Evolutionary conservation across 2,888 invertebrate genomes (phyloP).

Genomic region (Lucinisca nassula): DNA sequence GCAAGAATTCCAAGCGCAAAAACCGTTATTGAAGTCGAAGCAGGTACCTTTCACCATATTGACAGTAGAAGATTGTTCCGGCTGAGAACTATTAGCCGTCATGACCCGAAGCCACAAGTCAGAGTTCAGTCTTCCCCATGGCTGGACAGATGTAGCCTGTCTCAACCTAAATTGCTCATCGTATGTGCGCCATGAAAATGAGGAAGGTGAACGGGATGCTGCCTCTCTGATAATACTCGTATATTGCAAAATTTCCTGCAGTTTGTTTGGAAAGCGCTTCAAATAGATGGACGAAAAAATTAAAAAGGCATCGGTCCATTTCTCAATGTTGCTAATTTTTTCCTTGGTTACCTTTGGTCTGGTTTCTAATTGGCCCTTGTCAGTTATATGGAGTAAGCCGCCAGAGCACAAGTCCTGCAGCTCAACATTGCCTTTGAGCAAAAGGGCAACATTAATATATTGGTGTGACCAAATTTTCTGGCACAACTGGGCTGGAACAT

Average conservation of each 20-base stretch:
- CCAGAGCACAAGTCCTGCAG: neutral
- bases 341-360: neutral
- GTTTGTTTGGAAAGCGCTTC: neutral
- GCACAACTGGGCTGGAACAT: neutral
- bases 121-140: constrained; percentile 33
- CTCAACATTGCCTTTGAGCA: neutral
- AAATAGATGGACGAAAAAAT: constrained; percentile 16
- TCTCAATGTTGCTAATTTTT: constrained; percentile 4
- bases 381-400: neutral
- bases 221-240: constrained; percentile 18
- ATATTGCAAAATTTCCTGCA: neutral
- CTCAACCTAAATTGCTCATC: constrained; percentile 28
- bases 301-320: constrained; percentile 35
- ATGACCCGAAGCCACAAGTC: constrained; percentile 38
- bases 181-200: neutral
- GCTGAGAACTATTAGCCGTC: too few relatives aligned
- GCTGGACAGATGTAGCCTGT: constrained; percentile 6
- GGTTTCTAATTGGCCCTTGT: neutral
- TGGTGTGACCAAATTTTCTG: neutral
- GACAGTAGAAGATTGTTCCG: too few relatives aligned
- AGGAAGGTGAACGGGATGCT: neutral
- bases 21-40: neutral
- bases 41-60: too few relatives aligned
- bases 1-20: neutral
- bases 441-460: neutral